These are phyloP conservation scores for Halcyon chelicuti DNA, from an alignment of 2,797 vertebrate species.

Conservation along the genomic window DNA sequence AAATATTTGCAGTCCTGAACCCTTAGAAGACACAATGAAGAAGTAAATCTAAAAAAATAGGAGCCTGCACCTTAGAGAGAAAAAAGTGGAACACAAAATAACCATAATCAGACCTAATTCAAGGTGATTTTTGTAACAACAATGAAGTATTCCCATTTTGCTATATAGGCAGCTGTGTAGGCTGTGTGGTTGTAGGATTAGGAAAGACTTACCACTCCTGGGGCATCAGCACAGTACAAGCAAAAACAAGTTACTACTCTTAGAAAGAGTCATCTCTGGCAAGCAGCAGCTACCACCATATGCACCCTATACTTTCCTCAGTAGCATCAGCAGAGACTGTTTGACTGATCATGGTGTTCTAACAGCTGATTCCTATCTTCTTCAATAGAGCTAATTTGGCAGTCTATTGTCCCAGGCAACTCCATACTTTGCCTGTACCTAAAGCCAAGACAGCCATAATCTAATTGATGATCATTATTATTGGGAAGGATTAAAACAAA, in stretches of 20 bases:
- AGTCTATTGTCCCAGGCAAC: slow-evolving; percentile 13
- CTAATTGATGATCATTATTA: background rate
- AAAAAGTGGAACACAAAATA: background rate
- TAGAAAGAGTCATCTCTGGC: background rate
- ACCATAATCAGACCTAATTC: background rate
- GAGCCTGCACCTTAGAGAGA: background rate
- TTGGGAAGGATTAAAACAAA: background rate
- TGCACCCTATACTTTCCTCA: background rate
- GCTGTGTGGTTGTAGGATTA: background rate
- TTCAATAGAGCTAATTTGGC: background rate
- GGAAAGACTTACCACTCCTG: background rate
- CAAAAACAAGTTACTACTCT: background rate
- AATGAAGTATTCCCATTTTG: background rate
- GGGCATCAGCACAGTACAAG: background rate
- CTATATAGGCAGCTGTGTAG: background rate
- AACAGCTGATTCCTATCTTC: slow-evolving; percentile 6
- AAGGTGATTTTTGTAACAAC: background rate
- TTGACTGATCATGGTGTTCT: background rate
- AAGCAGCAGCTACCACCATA: background rate
- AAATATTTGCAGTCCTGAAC: background rate
- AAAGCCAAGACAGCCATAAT: background rate
- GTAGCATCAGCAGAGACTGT: background rate
- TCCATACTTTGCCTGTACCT: background rate
- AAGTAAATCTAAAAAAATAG: background rate
- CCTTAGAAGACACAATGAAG: background rate